A percentile compares a stretch with the other conserved stretches of the same genome.
Conservation (phyloP, 2,888 invertebrate species). For the Agrochola macilenta region DNA sequence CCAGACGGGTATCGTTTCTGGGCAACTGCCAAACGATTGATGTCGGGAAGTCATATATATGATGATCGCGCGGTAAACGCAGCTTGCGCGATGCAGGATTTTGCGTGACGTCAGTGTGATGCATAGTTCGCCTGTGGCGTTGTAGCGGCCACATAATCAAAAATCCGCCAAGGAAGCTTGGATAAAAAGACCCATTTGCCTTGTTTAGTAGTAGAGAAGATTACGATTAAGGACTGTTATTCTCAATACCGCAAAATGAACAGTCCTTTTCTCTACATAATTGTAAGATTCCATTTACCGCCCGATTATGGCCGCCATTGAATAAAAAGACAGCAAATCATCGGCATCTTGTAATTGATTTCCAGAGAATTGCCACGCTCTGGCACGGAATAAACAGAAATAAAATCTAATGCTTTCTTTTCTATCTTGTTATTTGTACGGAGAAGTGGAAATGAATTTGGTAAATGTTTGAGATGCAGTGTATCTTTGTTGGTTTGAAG, state of each 20-base stretch:
- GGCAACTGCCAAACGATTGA: too few species aligned
- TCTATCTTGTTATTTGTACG: slow-evolving; percentile 28
- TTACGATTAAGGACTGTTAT: not conserved
- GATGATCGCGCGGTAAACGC: too few species aligned
- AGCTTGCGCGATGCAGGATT: too few species aligned
- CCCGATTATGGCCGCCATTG: not conserved
- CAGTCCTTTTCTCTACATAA: not conserved
- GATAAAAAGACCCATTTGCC: too few species aligned
- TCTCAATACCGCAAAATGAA: slow-evolving; percentile 3
- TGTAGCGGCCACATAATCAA: too few species aligned
- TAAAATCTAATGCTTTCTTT: not conserved
- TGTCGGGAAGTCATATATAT: too few species aligned
- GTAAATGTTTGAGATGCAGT: not conserved
- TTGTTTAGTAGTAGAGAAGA: not conserved
- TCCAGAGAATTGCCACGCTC: slow-evolving; percentile 5
- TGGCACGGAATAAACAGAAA: slow-evolving; percentile 14
- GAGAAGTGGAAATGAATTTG: not conserved
- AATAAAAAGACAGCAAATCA: slow-evolving; percentile 22
- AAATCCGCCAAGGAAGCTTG: too few species aligned
- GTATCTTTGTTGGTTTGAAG: not conserved
- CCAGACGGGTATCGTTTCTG: too few species aligned
- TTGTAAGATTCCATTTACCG: slow-evolving; percentile 6
- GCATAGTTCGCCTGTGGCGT: too few species aligned
- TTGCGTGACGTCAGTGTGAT: too few species aligned
- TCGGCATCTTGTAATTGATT: slow-evolving; percentile 21